phyloP scores from a whole-genome alignment of 1,140 invertebrate species.

The Pectinophora gossypiella region DNA sequence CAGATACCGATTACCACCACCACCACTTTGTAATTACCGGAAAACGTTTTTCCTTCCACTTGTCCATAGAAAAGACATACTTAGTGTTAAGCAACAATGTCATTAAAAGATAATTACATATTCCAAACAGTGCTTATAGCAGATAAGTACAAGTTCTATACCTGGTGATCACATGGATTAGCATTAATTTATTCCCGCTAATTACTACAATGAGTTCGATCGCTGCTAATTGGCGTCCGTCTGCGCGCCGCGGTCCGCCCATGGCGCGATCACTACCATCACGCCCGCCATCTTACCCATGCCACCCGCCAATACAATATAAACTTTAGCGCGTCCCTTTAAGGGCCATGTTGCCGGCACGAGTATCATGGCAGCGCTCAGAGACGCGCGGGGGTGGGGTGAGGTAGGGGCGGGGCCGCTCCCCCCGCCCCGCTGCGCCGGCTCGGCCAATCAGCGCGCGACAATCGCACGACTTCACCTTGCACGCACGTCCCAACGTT shows the following conservation, averaged over 20 bases:
- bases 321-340: constrained; percentile 26
- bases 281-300: constrained; percentile 28
- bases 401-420: constrained; percentile 49
- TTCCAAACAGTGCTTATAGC: too few species aligned
- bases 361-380: constrained; percentile 43
- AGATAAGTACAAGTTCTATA: too few species aligned
- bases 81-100: too few species aligned
- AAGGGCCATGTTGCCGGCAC: constrained; percentile 38
- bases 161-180: constrained; percentile 17
- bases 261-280: constrained; percentile 64
- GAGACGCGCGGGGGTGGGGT: constrained; percentile 47
- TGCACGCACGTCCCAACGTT: constrained; percentile 57
- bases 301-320: constrained; percentile 24
- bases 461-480: constrained; percentile 55
- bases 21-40: too few species aligned
- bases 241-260: constrained; percentile 60
- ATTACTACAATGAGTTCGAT: constrained; percentile 42
- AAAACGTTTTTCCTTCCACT: too few species aligned
- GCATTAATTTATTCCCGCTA: constrained; percentile 40
- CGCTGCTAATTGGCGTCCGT: constrained; percentile 65
- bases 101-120: too few species aligned
- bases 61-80: too few species aligned
- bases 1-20: too few species aligned
- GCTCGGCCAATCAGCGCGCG: constrained; percentile 38
- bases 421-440: constrained; percentile 40